Conservation (phyloP, 2,888 invertebrate genomes). For the Abscondita cerata region DNA sequence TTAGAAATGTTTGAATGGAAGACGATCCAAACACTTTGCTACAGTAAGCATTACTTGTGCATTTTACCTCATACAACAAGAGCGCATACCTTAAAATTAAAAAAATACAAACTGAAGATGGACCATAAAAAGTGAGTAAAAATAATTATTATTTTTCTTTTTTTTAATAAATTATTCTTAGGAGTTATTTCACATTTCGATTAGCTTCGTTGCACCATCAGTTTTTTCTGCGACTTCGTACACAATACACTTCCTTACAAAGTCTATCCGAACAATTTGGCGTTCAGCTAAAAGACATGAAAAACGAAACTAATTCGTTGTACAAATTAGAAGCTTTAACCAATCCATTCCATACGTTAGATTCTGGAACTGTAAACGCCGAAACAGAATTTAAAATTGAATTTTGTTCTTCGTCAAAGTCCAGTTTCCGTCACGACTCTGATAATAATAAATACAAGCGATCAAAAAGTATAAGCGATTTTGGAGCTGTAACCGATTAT, state of each 20-base stretch:
- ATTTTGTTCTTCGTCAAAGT: conserved; percentile 49
- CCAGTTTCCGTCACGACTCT: conserved; percentile 31
- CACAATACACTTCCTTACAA: conserved; percentile 73
- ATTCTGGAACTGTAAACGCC: conserved; percentile 49
- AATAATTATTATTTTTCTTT: not conserved
- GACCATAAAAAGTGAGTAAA: conserved; percentile 70
- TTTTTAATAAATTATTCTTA: conserved; percentile 44
- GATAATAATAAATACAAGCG: conserved; percentile 50
- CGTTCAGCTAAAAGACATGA: conserved; percentile 62
- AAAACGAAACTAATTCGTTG: conserved; percentile 57
- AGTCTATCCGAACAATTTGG: conserved; percentile 68
- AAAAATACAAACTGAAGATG: conserved; percentile 78
- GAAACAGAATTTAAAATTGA: conserved; percentile 56
- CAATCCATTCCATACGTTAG: conserved; percentile 45
- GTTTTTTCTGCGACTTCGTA: conserved; percentile 75
- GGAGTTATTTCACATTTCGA: conserved; percentile 78
- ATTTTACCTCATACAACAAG: conserved; percentile 61
- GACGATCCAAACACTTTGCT: conserved; percentile 78
- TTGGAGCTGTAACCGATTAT: conserved; percentile 48
- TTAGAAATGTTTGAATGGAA: conserved; percentile 69
- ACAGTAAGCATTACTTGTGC: conserved; percentile 75
- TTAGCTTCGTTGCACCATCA: conserved; percentile 80
- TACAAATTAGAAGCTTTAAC: conserved; percentile 55
- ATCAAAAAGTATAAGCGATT: conserved; percentile 63
- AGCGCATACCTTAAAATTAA: conserved; percentile 62